Evolutionary conservation across 2,888 invertebrate species (phyloP).

Genomic region (Eupithecia dodoneata): DNA sequence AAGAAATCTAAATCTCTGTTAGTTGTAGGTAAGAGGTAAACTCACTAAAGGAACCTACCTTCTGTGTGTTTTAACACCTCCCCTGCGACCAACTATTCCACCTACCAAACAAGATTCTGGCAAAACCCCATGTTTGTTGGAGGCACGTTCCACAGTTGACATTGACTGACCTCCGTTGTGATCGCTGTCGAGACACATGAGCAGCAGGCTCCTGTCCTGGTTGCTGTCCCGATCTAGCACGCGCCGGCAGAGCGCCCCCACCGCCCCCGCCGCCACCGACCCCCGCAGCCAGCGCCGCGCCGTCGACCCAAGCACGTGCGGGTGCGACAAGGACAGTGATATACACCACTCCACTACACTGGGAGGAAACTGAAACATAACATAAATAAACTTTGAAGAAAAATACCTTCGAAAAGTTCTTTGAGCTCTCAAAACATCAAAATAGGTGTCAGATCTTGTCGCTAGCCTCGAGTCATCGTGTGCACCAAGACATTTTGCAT

Average conservation of each 20-base stretch:
- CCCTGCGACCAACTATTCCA: neutral
- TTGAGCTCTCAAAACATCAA: neutral
- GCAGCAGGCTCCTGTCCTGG: slow-evolving; percentile 42
- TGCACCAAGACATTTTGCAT: neutral
- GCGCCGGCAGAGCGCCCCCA: slow-evolving; percentile 44
- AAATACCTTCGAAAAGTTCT: neutral
- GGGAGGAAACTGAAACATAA: slow-evolving; percentile 56
- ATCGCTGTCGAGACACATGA: slow-evolving; percentile 45
- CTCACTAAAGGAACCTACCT: too few species aligned
- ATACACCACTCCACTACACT: slow-evolving; percentile 70
- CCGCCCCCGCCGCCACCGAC: slow-evolving; percentile 35
- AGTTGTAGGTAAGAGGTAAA: too few species aligned
- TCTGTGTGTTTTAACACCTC: neutral
- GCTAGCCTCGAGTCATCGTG: neutral
- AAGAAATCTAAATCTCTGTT: too few species aligned
- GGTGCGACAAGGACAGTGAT: slow-evolving; percentile 69
- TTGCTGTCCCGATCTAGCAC: slow-evolving; percentile 8
- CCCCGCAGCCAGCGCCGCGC: slow-evolving; percentile 77
- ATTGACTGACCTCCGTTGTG: slow-evolving; percentile 44
- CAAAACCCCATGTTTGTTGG: neutral
- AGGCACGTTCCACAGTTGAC: neutral
- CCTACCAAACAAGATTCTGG: neutral
- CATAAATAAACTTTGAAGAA: neutral
- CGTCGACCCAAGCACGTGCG: slow-evolving; percentile 60
- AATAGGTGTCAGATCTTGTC: neutral